These are phyloP conservation scores for Gibbula magus DNA, from an alignment of 2,888 invertebrate species.

Conservation along the genomic window DNA sequence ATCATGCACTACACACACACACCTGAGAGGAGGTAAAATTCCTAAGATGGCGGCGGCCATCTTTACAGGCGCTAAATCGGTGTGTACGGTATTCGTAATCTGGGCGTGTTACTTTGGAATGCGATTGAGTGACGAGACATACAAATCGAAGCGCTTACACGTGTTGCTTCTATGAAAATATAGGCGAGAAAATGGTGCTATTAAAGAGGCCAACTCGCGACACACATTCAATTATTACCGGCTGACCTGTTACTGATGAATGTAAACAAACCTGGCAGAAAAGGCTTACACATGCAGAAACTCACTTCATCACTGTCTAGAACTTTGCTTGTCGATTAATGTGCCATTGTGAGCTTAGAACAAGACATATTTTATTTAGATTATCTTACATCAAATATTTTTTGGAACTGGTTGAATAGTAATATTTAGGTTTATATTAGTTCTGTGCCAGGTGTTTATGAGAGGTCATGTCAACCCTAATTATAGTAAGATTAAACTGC, in stretches of 20 bases:
- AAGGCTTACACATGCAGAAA: too few relatives aligned
- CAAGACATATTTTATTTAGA: too few relatives aligned
- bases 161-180: background rate
- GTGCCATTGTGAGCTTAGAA: too few relatives aligned
- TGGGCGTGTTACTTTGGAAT: background rate
- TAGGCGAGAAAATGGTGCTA: background rate
- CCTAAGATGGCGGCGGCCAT: slow-evolving; percentile 15
- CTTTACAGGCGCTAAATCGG: background rate
- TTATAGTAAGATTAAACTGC: too few relatives aligned
- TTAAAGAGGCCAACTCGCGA: background rate
- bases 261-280: too few relatives aligned
- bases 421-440: too few relatives aligned
- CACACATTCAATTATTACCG: background rate
- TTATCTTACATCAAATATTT: too few relatives aligned
- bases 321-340: too few relatives aligned
- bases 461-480: too few relatives aligned
- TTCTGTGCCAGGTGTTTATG: too few relatives aligned
- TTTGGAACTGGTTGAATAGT: too few relatives aligned
- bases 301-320: too few relatives aligned
- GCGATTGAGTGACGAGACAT: background rate
- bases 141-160: background rate
- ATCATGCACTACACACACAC: background rate
- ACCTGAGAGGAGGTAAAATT: background rate
- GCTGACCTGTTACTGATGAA: background rate
- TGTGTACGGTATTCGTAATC: background rate